phyloP scores from a whole-genome alignment of 2,888 invertebrate species.

The Drosophila paucipuncta region DNA sequence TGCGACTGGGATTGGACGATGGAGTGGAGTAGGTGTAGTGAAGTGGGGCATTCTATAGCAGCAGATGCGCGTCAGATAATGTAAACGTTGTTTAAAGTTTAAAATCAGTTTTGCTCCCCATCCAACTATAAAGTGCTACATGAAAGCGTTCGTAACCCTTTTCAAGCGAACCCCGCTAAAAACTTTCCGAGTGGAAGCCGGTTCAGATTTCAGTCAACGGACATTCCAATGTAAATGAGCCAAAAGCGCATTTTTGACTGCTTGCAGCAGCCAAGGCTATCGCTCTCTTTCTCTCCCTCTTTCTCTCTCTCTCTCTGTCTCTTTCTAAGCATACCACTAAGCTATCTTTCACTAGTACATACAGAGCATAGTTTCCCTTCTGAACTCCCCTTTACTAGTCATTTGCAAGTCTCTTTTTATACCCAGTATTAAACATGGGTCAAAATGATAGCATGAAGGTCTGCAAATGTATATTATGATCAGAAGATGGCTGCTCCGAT shows the following conservation, averaged over 20 bases:
- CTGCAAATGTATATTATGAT: neutral
- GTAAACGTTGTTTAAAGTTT: conserved; percentile 77
- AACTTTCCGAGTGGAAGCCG: conserved; percentile 46
- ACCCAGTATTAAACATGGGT: neutral
- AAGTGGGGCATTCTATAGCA: conserved; percentile 9
- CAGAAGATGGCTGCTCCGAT: neutral
- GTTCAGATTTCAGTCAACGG: conserved; percentile 15
- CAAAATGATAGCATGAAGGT: neutral
- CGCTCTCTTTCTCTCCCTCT: neutral
- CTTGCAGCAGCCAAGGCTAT: conserved; percentile 12
- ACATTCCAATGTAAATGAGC: conserved; percentile 49
- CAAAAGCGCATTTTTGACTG: conserved; percentile 30
- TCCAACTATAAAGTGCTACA: conserved; percentile 68
- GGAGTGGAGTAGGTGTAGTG: conserved; percentile 11
- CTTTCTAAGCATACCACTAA: conserved; percentile 1
- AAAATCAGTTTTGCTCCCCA: conserved; percentile 55
- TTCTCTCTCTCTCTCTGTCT: neutral
- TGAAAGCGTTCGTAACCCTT: conserved; percentile 27
- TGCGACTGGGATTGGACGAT: conserved; percentile 53
- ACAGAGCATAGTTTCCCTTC: neutral
- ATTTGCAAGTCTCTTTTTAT: conserved; percentile 48
- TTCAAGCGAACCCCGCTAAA: conserved; percentile 53
- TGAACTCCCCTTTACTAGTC: conserved; percentile 7
- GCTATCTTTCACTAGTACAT: neutral
- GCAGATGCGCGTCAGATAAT: conserved; percentile 60